Evolutionary conservation across 2,888 invertebrate genomes (phyloP).

Genomic region (Balanococcus diminutus): DNA sequence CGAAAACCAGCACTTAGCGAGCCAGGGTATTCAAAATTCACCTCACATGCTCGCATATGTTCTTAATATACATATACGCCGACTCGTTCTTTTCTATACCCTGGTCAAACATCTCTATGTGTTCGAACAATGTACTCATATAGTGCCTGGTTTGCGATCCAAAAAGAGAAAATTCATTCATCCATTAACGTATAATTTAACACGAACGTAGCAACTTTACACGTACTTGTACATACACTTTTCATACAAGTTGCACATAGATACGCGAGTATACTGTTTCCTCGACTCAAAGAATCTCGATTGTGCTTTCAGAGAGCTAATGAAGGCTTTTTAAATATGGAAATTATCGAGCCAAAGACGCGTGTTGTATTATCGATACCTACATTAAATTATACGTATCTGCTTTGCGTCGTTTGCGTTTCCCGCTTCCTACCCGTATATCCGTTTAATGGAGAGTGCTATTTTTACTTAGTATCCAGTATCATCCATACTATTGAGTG

Average conservation of each 20-base stretch:
- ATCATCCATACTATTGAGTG: not conserved
- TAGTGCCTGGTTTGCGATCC: not conserved
- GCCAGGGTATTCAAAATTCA: not conserved
- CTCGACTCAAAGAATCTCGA: not conserved
- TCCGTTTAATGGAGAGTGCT: not conserved
- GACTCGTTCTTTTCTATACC: not conserved
- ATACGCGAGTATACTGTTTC: no score
- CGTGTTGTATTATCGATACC: not conserved
- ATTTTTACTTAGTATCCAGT: not conserved
- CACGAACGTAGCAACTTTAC: not conserved
- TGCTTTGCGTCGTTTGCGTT: no score
- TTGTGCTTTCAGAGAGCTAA: not conserved
- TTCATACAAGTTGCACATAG: no score
- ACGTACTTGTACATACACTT: not conserved
- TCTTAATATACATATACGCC: not conserved
- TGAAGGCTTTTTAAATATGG: constrained; percentile 13
- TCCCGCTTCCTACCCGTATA: constrained; percentile 3
- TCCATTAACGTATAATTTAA: constrained; percentile 22
- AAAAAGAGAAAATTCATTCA: constrained; percentile 9
- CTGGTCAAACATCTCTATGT: not conserved
- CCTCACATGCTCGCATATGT: not conserved
- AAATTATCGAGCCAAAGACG: not conserved
- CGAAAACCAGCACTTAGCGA: not conserved
- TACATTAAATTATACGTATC: not conserved
- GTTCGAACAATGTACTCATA: not conserved